A percentile compares a stretch with the other conserved stretches of the same genome.
These are phyloP conservation scores for Margarornis squamiger DNA, from an alignment of 2,797 vertebrate species.

Conservation along the genomic window DNA sequence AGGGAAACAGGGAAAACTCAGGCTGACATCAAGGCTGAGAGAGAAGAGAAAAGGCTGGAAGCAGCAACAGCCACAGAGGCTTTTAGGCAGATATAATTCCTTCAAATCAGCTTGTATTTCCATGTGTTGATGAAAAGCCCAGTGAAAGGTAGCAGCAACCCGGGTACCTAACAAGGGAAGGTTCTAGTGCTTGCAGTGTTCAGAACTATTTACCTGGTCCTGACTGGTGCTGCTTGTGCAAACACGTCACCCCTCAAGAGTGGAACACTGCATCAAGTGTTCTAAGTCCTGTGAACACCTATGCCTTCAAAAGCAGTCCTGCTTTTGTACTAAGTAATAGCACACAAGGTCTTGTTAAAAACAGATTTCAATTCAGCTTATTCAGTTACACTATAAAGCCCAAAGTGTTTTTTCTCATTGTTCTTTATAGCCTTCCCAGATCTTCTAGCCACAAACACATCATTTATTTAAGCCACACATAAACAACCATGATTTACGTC, in stretches of 20 bases:
- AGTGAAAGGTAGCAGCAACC: background rate
- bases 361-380: background rate
- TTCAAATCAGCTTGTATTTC: background rate
- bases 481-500: slow-evolving; percentile 32
- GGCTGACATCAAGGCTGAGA: background rate
- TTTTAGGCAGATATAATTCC: background rate
- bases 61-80: background rate
- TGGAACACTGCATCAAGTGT: background rate
- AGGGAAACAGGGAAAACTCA: background rate
- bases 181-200: background rate
- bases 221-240: background rate
- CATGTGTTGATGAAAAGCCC: fast-evolving
- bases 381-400: slow-evolving; percentile 1
- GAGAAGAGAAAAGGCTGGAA: background rate
- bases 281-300: background rate
- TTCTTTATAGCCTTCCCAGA: slow-evolving; percentile 12
- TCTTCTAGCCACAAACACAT: slow-evolving; percentile 38
- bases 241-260: background rate
- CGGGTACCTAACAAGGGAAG: background rate
- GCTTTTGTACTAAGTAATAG: background rate
- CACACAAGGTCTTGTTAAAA: background rate
- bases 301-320: background rate
- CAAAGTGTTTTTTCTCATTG: slow-evolving; percentile 20
- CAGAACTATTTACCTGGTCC: background rate
- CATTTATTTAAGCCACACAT: slow-evolving; percentile 32